These are phyloP conservation scores for Notothenia rossii DNA, from an alignment of 2,113 vertebrate species.

Conservation along the genomic window DNA sequence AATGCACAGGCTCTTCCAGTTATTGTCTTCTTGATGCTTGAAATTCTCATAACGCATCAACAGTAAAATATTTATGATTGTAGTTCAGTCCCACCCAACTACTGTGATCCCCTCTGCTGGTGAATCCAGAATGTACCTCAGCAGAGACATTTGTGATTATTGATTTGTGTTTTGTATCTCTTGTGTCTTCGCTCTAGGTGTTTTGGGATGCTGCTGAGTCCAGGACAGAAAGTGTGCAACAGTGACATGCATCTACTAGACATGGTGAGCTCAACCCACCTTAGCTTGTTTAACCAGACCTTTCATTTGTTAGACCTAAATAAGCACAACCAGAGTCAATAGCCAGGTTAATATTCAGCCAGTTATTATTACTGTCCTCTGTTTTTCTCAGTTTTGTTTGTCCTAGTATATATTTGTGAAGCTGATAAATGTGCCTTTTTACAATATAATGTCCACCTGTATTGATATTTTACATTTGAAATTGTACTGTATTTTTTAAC, in stretches of 20 bases:
- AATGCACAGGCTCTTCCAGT: background rate
- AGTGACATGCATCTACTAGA: conserved; percentile 98
- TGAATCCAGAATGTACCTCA: conserved; percentile 3
- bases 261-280: conserved; percentile 87
- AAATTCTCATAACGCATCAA: background rate
- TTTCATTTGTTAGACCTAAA: background rate
- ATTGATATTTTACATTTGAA: background rate
- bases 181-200: conserved; percentile 84
- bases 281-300: background rate
- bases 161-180: conserved; percentile 4
- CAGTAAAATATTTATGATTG: background rate
- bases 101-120: background rate
- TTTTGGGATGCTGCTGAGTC: conserved; percentile 98
- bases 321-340: background rate
- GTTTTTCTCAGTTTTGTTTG: background rate
- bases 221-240: conserved; percentile 96
- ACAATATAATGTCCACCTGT: background rate
- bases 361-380: background rate
- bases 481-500: background rate
- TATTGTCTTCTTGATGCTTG: background rate
- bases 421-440: background rate
- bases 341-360: background rate
- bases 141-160: conserved; percentile 13
- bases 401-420: background rate
- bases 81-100: background rate